Percentiles rank a stretch among this genome's conserved stretches.
Evolutionary conservation across 2,888 invertebrate genomes (phyloP).

Genomic region (Drosophila macrospina): DNA sequence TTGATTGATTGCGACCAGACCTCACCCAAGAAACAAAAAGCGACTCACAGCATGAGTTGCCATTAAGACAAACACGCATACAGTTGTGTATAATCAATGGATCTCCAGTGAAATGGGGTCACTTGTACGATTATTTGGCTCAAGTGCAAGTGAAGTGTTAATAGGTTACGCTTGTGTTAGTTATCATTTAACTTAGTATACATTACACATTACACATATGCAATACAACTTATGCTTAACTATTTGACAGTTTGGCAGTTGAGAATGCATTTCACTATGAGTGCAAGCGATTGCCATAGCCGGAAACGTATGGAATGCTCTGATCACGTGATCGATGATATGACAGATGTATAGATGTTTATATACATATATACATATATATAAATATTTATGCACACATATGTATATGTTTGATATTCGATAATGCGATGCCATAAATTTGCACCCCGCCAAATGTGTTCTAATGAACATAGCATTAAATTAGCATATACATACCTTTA

Average conservation of each 20-base stretch:
- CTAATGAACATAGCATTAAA: constrained; percentile 47
- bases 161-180: not conserved
- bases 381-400: not conserved
- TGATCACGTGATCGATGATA: constrained; percentile 55
- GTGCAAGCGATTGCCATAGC: no score
- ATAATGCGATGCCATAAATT: constrained; percentile 52
- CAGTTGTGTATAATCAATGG: constrained; percentile 32
- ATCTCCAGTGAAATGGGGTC: constrained; percentile 60
- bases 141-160: constrained; percentile 69
- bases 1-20: constrained; percentile 67
- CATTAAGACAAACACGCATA: constrained; percentile 16
- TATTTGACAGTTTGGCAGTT: constrained; percentile 47
- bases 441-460: constrained; percentile 54
- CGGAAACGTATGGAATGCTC: constrained; percentile 22
- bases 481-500: constrained; percentile 51
- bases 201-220: no score
- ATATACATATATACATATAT: no score
- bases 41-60: constrained; percentile 53
- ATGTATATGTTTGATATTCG: constrained; percentile 23
- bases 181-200: not conserved
- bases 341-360: no score
- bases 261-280: constrained; percentile 80
- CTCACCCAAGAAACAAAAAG: constrained; percentile 54
- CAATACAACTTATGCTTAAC: no score
- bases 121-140: constrained; percentile 47